Percentiles rank a stretch among this genome's conserved stretches.
phyloP scores from a whole-genome alignment of 2,888 invertebrate genomes.

The Dusona sp. region DNA sequence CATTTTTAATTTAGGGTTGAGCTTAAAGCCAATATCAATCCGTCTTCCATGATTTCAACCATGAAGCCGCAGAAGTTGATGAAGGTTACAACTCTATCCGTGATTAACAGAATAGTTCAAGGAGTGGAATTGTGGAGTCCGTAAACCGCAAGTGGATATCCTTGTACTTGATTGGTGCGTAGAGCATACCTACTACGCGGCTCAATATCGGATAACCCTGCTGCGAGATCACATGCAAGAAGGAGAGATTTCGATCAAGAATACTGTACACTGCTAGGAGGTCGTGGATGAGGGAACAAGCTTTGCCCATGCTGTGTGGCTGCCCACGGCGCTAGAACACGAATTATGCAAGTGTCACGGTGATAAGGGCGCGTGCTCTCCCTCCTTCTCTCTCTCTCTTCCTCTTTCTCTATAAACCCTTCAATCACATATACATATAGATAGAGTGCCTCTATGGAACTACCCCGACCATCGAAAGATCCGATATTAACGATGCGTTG shows the following conservation, averaged over 20 bases:
- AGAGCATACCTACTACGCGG: background rate
- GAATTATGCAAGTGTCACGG: constrained; percentile 66
- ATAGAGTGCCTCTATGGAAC: constrained; percentile 2
- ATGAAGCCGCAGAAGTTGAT: background rate
- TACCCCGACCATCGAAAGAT: constrained; percentile 38
- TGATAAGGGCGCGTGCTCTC: constrained; percentile 54
- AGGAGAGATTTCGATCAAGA: constrained; percentile 62
- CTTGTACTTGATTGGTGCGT: constrained; percentile 44
- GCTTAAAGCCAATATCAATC: background rate
- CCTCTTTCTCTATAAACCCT: constrained; percentile 5
- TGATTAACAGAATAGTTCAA: constrained; percentile 15
- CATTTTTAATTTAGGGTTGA: background rate
- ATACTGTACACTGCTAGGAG: constrained; percentile 25
- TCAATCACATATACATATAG: constrained; percentile 20
- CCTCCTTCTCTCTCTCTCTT: constrained; percentile 18
- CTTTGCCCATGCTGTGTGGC: constrained; percentile 37
- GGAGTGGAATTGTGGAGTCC: constrained; percentile 21
- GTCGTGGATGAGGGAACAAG: constrained; percentile 48
- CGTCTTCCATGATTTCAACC: background rate
- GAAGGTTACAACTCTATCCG: constrained; percentile 13
- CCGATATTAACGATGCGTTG: constrained; percentile 56
- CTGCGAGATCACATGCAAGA: constrained; percentile 48
- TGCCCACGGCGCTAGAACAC: constrained; percentile 58
- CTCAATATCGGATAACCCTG: constrained; percentile 23
- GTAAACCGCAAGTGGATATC: constrained; percentile 57